Percentiles rank a stretch among this genome's conserved stretches.
Conservation (phyloP, 2,888 invertebrate species). For the Leptopilina syphax region DNA sequence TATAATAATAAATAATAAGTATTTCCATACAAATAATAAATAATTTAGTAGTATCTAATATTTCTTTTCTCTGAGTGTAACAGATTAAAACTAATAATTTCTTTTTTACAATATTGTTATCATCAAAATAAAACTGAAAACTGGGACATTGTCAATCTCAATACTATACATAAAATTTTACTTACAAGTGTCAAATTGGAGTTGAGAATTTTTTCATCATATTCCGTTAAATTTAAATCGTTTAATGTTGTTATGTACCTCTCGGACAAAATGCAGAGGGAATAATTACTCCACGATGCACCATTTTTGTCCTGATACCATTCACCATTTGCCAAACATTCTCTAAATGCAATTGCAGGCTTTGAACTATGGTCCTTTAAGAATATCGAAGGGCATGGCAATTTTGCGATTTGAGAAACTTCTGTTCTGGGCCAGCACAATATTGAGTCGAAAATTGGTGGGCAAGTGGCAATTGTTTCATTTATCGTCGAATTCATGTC, state of each 20-base stretch:
- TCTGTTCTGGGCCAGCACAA: constrained; percentile 79
- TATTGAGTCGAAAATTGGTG: constrained; percentile 78
- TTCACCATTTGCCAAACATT: constrained; percentile 77
- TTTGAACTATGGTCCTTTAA: constrained; percentile 36
- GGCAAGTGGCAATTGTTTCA: constrained; percentile 67
- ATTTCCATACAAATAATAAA: too few species aligned
- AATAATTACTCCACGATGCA: constrained; percentile 78
- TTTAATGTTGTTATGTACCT: constrained; percentile 65
- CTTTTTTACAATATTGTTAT: too few species aligned
- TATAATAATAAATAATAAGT: too few species aligned
- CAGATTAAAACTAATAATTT: too few species aligned
- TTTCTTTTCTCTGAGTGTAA: too few species aligned
- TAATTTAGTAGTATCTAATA: too few species aligned
- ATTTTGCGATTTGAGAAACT: constrained; percentile 73
- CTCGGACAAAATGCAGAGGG: constrained; percentile 73
- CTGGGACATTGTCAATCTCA: too few species aligned
- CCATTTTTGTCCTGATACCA: constrained; percentile 76
- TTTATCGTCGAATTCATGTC: constrained; percentile 1
- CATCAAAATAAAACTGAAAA: too few species aligned
- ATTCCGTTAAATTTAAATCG: constrained; percentile 56
- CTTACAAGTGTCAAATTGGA: neutral
- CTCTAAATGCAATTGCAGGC: constrained; percentile 73
- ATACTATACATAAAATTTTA: neutral
- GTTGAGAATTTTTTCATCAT: constrained; percentile 41
- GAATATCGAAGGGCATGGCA: constrained; percentile 75